Conservation (phyloP, 2,113 vertebrate genomes). For the Grammomys surdaster region DNA sequence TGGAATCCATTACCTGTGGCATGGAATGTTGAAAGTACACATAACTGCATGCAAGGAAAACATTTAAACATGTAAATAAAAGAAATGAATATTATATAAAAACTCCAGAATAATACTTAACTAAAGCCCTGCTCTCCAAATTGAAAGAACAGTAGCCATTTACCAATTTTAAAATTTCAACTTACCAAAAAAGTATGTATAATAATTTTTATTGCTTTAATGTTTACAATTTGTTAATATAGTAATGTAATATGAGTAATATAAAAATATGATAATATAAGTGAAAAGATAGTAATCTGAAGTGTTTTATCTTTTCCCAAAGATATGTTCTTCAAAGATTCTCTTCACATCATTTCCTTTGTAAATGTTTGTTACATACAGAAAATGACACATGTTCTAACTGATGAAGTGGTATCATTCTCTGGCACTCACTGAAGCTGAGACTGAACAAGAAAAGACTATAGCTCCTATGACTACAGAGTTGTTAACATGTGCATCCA, state of each 20-base stretch:
- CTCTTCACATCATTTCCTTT: background rate
- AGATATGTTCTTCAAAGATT: fast-evolving
- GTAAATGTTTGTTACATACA: background rate
- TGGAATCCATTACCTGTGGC: background rate
- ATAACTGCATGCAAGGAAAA: background rate
- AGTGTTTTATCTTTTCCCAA: background rate
- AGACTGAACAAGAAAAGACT: background rate
- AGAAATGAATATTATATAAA: background rate
- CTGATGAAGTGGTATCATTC: background rate
- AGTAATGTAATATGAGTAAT: background rate
- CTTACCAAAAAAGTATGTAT: background rate
- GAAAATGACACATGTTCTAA: background rate
- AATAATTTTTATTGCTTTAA: background rate
- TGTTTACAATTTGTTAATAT: background rate
- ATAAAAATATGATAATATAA: background rate
- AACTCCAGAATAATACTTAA: background rate
- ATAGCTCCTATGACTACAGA: background rate
- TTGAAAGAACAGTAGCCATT: background rate
- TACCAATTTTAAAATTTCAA: background rate
- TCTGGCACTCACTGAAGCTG: background rate
- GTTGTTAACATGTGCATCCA: background rate
- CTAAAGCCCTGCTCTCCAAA: background rate
- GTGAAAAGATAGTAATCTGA: no score
- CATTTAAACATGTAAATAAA: background rate
- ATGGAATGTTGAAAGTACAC: fast-evolving